Evolutionary conservation across 2,797 vertebrate species (phyloP).

Genomic region (Picus viridis): DNA sequence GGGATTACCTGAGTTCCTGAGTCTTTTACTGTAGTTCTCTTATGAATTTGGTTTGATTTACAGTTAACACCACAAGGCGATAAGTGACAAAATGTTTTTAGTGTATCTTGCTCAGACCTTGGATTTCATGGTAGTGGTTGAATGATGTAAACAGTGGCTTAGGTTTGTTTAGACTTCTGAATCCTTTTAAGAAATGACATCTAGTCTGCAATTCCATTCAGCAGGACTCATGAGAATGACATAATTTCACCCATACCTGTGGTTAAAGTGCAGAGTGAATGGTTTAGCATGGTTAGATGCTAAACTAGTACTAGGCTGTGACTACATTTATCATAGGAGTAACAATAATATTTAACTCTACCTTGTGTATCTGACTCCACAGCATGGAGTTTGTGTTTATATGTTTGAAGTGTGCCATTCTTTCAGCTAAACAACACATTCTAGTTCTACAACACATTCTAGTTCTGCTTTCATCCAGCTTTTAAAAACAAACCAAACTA

Average conservation of each 20-base stretch:
- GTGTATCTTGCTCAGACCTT: constrained; percentile 4
- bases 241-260: not conserved
- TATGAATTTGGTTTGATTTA: not conserved
- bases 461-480: not conserved
- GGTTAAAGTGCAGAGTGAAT: not conserved
- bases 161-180: not conserved
- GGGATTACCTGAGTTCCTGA: not conserved
- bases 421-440: not conserved
- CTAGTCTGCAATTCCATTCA: not conserved
- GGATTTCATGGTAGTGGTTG: not conserved
- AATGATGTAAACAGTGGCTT: constrained; percentile 29
- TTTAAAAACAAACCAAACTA: not conserved
- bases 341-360: not conserved
- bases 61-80: not conserved
- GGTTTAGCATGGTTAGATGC: not conserved
- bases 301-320: not conserved
- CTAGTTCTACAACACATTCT: not conserved
- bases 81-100: constrained; percentile 7
- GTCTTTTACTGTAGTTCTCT: not conserved
- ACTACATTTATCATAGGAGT: not conserved
- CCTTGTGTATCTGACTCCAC: not conserved
- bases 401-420: not conserved
- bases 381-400: not conserved
- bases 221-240: not conserved
- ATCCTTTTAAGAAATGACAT: not conserved